Conservation (phyloP, 2,113 vertebrate genomes). For the Martes martes region DNA sequence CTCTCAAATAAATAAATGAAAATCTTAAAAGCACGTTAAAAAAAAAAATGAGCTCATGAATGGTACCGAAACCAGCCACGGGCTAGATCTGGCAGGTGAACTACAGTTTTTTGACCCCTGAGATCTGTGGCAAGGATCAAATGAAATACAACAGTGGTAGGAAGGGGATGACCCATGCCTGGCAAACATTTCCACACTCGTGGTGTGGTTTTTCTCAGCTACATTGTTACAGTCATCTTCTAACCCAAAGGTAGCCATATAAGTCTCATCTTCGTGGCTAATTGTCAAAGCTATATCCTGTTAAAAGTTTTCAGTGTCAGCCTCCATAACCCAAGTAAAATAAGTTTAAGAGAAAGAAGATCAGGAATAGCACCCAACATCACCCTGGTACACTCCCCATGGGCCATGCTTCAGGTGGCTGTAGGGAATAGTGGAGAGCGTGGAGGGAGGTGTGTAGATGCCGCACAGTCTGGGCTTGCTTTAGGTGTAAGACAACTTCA, state of each 20-base stretch:
- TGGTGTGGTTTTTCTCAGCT: background rate
- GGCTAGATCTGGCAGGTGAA: background rate
- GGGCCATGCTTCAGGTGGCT: background rate
- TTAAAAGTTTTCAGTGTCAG: background rate
- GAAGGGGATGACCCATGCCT: background rate
- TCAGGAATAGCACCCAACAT: background rate
- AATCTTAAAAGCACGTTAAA: background rate
- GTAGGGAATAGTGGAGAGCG: too few species aligned
- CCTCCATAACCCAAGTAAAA: background rate
- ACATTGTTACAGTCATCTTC: background rate
- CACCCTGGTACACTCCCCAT: background rate
- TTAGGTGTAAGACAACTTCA: background rate
- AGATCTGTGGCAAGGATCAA: background rate
- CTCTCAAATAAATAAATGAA: background rate
- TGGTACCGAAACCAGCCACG: background rate
- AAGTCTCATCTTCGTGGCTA: background rate
- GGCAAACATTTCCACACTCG: background rate
- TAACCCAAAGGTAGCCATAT: background rate
- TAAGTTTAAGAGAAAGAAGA: background rate
- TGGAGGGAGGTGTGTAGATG: background rate
- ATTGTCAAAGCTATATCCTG: background rate
- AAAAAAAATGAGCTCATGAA: background rate
- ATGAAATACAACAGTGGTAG: background rate
- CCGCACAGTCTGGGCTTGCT: background rate
- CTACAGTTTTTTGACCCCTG: background rate